phyloP scores from a whole-genome alignment of 1,140 invertebrate genomes.

The Drosophila ambigua region DNA sequence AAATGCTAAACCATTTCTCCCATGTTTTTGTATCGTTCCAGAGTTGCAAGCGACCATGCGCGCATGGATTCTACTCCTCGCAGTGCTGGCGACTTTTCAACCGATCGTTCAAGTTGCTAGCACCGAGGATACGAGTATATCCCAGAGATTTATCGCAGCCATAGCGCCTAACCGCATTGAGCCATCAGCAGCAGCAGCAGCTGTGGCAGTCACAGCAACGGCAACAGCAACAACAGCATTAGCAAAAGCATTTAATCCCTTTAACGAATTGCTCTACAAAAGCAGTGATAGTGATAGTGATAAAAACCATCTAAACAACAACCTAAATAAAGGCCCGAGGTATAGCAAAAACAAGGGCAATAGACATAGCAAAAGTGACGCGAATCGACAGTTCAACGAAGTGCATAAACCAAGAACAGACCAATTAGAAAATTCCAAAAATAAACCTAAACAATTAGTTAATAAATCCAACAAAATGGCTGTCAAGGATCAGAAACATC shows the following conservation, averaged over 20 bases:
- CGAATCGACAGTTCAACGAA: conserved; percentile 69
- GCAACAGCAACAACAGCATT: conserved; percentile 49
- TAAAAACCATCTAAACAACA: conserved; percentile 45
- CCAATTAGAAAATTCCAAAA: conserved; percentile 83
- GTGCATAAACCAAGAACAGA: conserved; percentile 80
- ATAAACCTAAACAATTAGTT: conserved; percentile 72
- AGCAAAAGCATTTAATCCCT: conserved; percentile 73
- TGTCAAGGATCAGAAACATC: conserved; percentile 51
- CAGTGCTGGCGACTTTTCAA: conserved; percentile 84
- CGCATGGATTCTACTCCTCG: conserved; percentile 84
- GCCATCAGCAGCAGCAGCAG: conserved; percentile 23
- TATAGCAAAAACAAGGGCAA: conserved; percentile 33
- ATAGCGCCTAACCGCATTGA: conserved; percentile 54
- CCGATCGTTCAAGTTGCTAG: conserved; percentile 83
- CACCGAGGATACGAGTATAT: conserved; percentile 80
- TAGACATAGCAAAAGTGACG: conserved; percentile 63
- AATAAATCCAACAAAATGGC: conserved; percentile 65
- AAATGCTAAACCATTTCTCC: conserved; percentile 73
- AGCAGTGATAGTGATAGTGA: conserved; percentile 64
- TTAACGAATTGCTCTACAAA: conserved; percentile 57
- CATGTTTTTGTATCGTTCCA: conserved; percentile 83
- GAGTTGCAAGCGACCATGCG: conserved; percentile 85
- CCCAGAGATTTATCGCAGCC: conserved; percentile 79
- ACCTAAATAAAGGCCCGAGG: conserved; percentile 15
- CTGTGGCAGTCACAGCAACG: conserved; percentile 22